Percentiles rank a stretch among this genome's conserved stretches.
These are phyloP conservation scores for Grantiella picta DNA, from an alignment of 2,113 vertebrate species.

Conservation along the genomic window DNA sequence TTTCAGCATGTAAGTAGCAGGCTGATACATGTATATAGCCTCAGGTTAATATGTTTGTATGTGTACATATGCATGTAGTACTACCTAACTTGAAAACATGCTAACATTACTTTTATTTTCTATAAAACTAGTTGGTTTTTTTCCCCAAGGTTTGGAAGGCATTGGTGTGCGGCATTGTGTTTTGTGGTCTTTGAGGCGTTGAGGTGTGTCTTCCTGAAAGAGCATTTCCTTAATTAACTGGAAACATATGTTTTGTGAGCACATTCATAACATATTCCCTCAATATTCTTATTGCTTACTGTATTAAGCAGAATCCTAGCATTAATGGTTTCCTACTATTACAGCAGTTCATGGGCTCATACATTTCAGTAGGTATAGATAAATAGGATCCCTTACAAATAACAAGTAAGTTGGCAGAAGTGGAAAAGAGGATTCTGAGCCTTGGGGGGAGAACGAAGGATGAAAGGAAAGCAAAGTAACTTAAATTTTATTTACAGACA, in stretches of 20 bases:
- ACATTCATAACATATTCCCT: not conserved
- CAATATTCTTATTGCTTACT: not conserved
- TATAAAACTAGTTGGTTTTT: not conserved
- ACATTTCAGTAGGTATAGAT: not conserved
- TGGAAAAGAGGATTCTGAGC: not conserved
- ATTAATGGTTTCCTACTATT: not conserved
- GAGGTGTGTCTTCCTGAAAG: not conserved
- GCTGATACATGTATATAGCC: not conserved
- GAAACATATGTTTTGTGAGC: not conserved
- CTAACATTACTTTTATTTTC: not conserved
- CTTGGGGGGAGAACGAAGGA: not conserved
- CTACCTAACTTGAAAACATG: not conserved
- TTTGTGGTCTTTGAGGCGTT: not conserved
- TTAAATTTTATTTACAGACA: not conserved
- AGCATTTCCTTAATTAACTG: not conserved
- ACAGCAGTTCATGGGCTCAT: not conserved
- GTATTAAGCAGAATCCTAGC: not conserved
- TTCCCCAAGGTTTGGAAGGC: not conserved
- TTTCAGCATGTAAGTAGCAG: conserved; percentile 87
- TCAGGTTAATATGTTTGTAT: not conserved
- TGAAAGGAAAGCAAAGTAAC: not conserved
- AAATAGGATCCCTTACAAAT: not conserved
- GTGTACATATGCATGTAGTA: not conserved
- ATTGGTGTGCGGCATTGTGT: not conserved
- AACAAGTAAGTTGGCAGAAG: not conserved